Evolutionary conservation across 2,797 vertebrate species (phyloP).

Genomic region (Borostomias antarcticus): DNA sequence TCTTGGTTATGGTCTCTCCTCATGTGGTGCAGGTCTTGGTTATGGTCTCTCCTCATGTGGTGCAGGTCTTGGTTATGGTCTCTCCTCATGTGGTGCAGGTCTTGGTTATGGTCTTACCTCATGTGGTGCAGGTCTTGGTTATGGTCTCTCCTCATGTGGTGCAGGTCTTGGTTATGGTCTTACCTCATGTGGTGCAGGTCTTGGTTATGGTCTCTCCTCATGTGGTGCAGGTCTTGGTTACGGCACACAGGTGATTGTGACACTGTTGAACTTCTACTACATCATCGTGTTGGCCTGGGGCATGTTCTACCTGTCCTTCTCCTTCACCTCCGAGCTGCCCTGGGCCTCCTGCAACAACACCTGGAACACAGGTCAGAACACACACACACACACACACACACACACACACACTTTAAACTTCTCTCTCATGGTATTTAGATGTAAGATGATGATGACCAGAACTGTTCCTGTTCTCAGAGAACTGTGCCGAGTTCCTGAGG

Average conservation of each 20-base stretch:
- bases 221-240: constrained; percentile 87
- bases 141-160: too few species aligned
- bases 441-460: constrained; percentile 28
- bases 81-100: constrained; percentile 69
- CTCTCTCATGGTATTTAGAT: not conserved
- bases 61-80: too few species aligned
- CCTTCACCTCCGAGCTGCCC: constrained; percentile 86
- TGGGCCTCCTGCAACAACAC: constrained; percentile 93
- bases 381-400: not conserved
- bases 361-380: constrained; percentile 89
- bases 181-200: too few species aligned
- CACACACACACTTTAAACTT: too few species aligned
- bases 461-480: constrained; percentile 38
- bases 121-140: too few species aligned
- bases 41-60: too few species aligned
- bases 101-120: constrained; percentile 96
- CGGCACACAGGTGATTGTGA: constrained; percentile 90
- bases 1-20: too few species aligned
- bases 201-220: too few species aligned
- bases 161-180: too few species aligned
- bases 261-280: constrained; percentile 92
- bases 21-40: too few species aligned
- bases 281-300: constrained; percentile 96
- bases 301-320: constrained; percentile 93
- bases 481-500: constrained; percentile 87